Base-by-base conservation (phyloP, 2,113 vertebrate genomes). In the Pogona vitticeps region DNA sequence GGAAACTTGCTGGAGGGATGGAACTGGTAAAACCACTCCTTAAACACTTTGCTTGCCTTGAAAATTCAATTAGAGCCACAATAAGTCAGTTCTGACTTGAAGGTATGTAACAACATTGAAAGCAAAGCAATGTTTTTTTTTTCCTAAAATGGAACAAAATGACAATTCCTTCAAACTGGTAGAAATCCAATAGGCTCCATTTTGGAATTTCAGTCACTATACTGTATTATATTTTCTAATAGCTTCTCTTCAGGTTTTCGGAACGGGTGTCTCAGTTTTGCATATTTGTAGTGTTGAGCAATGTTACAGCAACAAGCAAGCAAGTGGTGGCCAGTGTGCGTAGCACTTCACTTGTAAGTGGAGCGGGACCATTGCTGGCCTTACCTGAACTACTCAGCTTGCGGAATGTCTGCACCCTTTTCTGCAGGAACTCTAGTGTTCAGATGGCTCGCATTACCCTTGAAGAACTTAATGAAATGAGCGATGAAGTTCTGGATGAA, bases 381-480 rank as follows among this genome's bases (percentile, higher is more conserved):
- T 52, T 18, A 6, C 36, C n/a, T 9, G 13, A 26, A 33, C 67
- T 26, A 20, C 36, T 71, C 38, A 67, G 33, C 12, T 58, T 38
- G 26, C 36, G 36, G 1, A 36, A 61, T 67, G 36, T 9, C 6
- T 80, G 21, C 58, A 20, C 77, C 75, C 72, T 78, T 83, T 78
- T 71, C 10, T 65, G 1, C 65, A 70, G 82, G 38, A 46, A 42
- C 59, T 42, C n/a, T 14, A 10, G 12, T 12, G 15, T 40, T 7
- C 5, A 1, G 0, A 98, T 98, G 97, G 97, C 96, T 85, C 94
- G 97, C 52, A 97, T 98, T 90, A 97, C 96, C 28, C 90, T 97
- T 33, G 97, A 98, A 76, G 98, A 98, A 81, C 95, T 98, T 0
- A 96, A 95, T 0, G 94, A 90, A 58, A 83, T 98, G 91, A 97